Percentiles rank a stretch among this genome's conserved stretches.
Evolutionary conservation across 1,140 invertebrate species (phyloP).

Genomic region (Rhopalosiphum padi): DNA sequence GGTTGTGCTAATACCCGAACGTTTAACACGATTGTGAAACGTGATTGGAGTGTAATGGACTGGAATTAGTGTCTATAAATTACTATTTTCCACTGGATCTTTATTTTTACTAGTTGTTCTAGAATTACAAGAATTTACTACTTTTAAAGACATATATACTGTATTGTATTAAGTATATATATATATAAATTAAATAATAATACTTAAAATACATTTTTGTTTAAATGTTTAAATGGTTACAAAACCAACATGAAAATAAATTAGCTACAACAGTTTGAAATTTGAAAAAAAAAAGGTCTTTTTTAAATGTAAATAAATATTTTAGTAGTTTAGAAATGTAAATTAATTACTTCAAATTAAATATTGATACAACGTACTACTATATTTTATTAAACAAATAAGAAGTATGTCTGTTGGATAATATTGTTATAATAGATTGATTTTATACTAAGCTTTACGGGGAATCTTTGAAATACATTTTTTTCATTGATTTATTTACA

Average conservation of each 20-base stretch:
- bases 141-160: not conserved
- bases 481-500: not conserved
- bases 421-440: not conserved
- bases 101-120: slow-evolving; percentile 31
- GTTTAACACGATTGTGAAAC: slow-evolving; percentile 31
- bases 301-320: not conserved
- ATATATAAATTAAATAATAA: not conserved
- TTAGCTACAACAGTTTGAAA: not conserved
- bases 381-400: not conserved
- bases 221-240: not conserved
- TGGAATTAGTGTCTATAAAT: slow-evolving; percentile 51
- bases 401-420: not conserved
- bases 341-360: not conserved
- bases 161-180: not conserved
- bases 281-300: not conserved
- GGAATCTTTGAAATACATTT: not conserved
- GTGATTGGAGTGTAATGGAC: slow-evolving; percentile 49
- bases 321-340: not conserved
- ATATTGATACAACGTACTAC: not conserved
- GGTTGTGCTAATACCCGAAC: not conserved
- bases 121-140: not conserved
- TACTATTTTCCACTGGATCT: slow-evolving; percentile 1
- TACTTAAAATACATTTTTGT: not conserved
- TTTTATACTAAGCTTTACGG: not conserved
- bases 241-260: not conserved